phyloP scores from a whole-genome alignment of 2,797 vertebrate species.

The Pseudomugil tenellus region DNA sequence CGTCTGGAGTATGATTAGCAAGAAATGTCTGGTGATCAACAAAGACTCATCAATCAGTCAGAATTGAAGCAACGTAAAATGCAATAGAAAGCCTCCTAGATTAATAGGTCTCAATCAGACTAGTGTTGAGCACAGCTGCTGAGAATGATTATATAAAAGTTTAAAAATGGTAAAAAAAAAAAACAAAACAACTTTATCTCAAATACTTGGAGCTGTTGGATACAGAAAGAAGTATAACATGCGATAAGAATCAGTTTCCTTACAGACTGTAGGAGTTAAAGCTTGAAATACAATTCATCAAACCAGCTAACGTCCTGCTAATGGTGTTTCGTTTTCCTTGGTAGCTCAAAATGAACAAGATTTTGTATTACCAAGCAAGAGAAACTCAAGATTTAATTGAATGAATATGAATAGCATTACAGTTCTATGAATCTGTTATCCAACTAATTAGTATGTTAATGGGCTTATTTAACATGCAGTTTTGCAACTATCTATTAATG shows the following conservation, averaged over 20 bases:
- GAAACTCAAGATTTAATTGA: conserved; percentile 38
- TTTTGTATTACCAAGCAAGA: conserved; percentile 66
- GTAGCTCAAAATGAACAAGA: conserved; percentile 38
- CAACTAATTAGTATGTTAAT: conserved; percentile 48
- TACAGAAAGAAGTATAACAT: conserved; percentile 1
- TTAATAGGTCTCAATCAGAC: background rate
- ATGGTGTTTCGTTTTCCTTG: conserved; percentile 38
- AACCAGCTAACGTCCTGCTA: conserved; percentile 17
- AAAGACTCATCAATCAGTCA: conserved; percentile 19
- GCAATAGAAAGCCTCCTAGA: background rate
- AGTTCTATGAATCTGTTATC: conserved; percentile 46
- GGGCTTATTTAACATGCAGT: conserved; percentile 24
- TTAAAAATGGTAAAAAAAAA: background rate
- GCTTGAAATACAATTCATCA: conserved; percentile 33
- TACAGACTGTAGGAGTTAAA: conserved; percentile 38
- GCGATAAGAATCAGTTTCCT: conserved; percentile 33
- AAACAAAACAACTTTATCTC: too few species aligned
- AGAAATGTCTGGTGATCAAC: conserved; percentile 25
- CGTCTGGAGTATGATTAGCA: conserved; percentile 66
- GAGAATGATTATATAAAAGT: background rate
- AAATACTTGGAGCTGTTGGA: conserved; percentile 11
- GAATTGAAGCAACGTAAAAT: conserved; percentile 3
- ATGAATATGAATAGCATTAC: conserved; percentile 32
- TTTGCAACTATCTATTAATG: background rate
- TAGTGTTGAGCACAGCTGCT: background rate